These are phyloP conservation scores for Papilio dardanus DNA, from an alignment of 1,140 invertebrate genomes.

Conservation along the genomic window DNA sequence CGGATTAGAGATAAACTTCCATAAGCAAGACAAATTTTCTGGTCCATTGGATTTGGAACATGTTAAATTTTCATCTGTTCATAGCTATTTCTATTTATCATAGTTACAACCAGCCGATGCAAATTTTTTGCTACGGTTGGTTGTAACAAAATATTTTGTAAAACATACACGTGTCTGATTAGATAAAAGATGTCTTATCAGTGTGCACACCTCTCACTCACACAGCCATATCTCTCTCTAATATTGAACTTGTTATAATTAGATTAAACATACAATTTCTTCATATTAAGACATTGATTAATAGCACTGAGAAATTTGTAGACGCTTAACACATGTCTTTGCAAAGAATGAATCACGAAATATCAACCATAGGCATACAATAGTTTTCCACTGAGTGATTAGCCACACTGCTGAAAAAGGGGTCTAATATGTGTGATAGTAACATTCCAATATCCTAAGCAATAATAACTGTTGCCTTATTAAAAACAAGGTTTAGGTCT, in stretches of 20 bases:
- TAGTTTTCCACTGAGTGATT: background rate
- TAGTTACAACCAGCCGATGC: background rate
- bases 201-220: constrained; percentile 7
- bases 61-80: too few species aligned
- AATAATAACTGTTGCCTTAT: too few species aligned
- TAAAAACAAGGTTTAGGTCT: too few species aligned
- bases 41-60: too few species aligned
- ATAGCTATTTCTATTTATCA: too few species aligned
- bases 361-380: background rate
- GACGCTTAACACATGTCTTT: background rate
- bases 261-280: constrained; percentile 1
- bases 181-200: constrained; percentile 37
- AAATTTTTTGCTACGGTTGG: background rate
- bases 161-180: constrained; percentile 21
- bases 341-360: background rate
- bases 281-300: constrained; percentile 3
- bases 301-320: background rate
- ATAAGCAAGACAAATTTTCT: too few species aligned
- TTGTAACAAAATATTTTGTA: constrained; percentile 18
- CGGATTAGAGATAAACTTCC: too few species aligned
- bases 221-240: background rate
- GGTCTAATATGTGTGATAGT: background rate
- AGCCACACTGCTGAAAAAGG: background rate
- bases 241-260: constrained; percentile 26
- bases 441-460: background rate